Percentiles rank a stretch among this genome's conserved stretches.
Evolutionary conservation across 2,888 invertebrate genomes (phyloP).

Genomic region (Hyposoter dolosus): DNA sequence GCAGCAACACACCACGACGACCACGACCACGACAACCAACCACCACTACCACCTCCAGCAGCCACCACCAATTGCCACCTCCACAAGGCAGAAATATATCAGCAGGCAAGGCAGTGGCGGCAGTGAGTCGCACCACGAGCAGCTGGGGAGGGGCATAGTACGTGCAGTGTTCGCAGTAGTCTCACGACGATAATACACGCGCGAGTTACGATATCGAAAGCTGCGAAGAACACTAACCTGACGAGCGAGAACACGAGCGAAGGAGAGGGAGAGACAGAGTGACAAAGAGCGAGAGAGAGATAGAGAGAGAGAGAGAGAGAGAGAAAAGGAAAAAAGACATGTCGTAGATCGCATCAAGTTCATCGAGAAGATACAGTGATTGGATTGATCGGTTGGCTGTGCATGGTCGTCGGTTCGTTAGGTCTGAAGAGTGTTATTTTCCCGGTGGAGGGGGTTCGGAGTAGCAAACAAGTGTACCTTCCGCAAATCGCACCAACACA

Average conservation of each 20-base stretch:
- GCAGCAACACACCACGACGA: slow-evolving; percentile 62
- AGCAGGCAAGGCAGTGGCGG: slow-evolving; percentile 66
- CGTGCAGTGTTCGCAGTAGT: slow-evolving; percentile 64
- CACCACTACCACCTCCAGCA: slow-evolving; percentile 59
- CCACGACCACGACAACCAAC: slow-evolving; percentile 67
- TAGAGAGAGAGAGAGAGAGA: neutral
- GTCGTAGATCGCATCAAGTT: slow-evolving; percentile 39
- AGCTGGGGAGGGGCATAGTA: slow-evolving; percentile 70
- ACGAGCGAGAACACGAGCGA: slow-evolving; percentile 30
- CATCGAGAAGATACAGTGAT: slow-evolving; percentile 44
- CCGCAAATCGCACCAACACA: slow-evolving; percentile 15
- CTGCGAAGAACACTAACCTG: slow-evolving; percentile 35
- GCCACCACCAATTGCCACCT: slow-evolving; percentile 68
- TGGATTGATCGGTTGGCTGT: slow-evolving; percentile 44
- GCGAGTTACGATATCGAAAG: slow-evolving; percentile 56
- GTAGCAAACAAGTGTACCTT: slow-evolving; percentile 31
- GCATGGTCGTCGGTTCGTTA: slow-evolving; percentile 45
- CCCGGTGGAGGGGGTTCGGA: neutral
- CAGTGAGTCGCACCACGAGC: slow-evolving; percentile 63
- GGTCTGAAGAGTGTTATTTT: slow-evolving; percentile 32
- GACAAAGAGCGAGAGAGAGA: slow-evolving; percentile 9
- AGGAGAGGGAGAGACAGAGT: slow-evolving; percentile 11
- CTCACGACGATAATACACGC: slow-evolving; percentile 66
- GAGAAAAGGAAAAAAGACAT: slow-evolving; percentile 20
- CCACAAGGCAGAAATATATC: slow-evolving; percentile 67